Evolutionary conservation across 2,797 vertebrate species (phyloP).

Genomic region (Meriones psammophilus): DNA sequence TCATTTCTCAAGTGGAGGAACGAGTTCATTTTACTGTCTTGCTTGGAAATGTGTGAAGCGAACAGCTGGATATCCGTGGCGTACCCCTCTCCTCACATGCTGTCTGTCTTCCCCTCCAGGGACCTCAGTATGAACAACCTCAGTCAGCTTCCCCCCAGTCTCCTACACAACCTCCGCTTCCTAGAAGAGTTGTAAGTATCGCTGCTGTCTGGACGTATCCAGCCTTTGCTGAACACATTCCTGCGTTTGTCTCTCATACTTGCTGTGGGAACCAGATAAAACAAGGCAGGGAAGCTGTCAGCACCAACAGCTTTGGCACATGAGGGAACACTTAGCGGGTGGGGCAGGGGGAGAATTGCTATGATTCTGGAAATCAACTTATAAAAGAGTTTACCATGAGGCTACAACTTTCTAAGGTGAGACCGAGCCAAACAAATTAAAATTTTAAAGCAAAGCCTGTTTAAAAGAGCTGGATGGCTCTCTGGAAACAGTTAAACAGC

Average conservation of each 20-base stretch:
- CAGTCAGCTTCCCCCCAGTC: conserved; percentile 90
- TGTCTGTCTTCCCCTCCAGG: conserved; percentile 89
- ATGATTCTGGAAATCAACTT: conserved; percentile 90
- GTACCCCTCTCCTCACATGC: conserved; percentile 79
- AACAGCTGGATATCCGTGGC: conserved; percentile 85
- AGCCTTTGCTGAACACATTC: conserved; percentile 81
- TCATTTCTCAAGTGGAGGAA: conserved; percentile 80
- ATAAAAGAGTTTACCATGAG: conserved; percentile 87
- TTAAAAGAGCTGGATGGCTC: conserved; percentile 88
- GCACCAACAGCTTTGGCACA: conserved; percentile 87
- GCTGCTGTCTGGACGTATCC: conserved; percentile 77
- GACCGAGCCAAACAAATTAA: conserved; percentile 90
- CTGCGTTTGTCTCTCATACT: conserved; percentile 85
- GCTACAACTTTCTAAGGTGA: conserved; percentile 88
- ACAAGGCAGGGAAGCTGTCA: conserved; percentile 86
- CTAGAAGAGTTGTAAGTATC: conserved; percentile 96
- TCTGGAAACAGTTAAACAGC: conserved; percentile 91
- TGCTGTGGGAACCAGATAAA: conserved; percentile 90
- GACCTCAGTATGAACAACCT: conserved; percentile 99
- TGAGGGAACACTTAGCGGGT: conserved; percentile 88
- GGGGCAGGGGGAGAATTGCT: conserved; percentile 69
- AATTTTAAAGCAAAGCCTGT: conserved; percentile 88
- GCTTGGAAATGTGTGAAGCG: conserved; percentile 86
- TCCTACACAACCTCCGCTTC: conserved; percentile 93
- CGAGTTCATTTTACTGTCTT: conserved; percentile 81